These are phyloP conservation scores for Tachuris rubrigastra DNA, from an alignment of 2,113 vertebrate genomes.

Conservation along the genomic window DNA sequence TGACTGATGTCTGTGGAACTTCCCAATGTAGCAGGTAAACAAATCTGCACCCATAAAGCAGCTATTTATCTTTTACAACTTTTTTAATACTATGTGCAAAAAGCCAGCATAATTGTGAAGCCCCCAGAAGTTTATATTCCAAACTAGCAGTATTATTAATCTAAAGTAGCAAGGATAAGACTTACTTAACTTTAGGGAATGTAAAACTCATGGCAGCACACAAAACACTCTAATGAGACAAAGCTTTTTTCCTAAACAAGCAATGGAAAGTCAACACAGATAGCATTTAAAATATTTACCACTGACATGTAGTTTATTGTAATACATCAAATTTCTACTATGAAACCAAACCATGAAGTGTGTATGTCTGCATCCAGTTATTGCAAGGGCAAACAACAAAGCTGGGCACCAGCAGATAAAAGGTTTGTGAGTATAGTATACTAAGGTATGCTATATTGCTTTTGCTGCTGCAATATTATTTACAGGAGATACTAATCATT, in stretches of 20 bases:
- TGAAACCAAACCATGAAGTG: rapidly evolving
- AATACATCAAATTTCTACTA: background rate
- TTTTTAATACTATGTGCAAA: background rate
- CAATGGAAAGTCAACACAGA: background rate
- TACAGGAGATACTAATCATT: background rate
- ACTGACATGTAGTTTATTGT: background rate
- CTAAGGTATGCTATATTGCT: background rate
- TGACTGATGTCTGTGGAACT: background rate
- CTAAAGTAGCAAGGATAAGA: background rate
- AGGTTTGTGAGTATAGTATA: background rate
- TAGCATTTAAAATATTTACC: background rate
- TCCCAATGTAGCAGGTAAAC: background rate
- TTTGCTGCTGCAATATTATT: background rate
- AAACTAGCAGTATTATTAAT: background rate
- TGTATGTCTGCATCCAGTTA: background rate
- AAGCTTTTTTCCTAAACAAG: background rate
- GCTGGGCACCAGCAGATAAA: background rate
- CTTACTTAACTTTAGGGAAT: background rate
- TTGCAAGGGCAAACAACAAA: background rate
- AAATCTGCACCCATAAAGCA: background rate
- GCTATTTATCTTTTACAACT: background rate
- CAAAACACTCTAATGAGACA: background rate
- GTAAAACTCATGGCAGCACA: background rate
- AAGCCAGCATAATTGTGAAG: background rate
- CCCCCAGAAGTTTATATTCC: background rate